Evolutionary conservation across 2,888 invertebrate genomes (phyloP).

Genomic region (Sminthurides aquaticus): DNA sequence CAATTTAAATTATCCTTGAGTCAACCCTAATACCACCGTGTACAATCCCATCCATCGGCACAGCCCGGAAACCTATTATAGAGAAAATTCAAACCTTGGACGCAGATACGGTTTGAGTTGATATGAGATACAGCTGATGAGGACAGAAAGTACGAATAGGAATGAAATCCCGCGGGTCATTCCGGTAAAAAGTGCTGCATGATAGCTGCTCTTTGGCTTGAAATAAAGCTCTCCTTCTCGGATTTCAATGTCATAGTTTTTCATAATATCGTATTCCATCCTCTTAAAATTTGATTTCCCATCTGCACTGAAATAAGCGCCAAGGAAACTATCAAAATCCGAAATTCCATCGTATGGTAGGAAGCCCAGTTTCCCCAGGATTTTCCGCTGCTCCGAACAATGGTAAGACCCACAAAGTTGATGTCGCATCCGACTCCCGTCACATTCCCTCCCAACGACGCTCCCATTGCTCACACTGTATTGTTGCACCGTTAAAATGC

Average conservation of each 20-base stretch:
- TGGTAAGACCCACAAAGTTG: conserved; percentile 17
- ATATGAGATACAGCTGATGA: conserved; percentile 20
- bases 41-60: too few species aligned
- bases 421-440: conserved; percentile 3
- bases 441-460: conserved; percentile 1
- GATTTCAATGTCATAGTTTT: conserved; percentile 12
- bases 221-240: conserved; percentile 10
- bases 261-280: conserved; percentile 6
- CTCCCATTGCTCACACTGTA: conserved; percentile 3
- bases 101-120: conserved; percentile 19
- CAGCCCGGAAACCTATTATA: too few species aligned
- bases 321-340: conserved; percentile 12
- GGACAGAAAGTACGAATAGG: conserved; percentile 21
- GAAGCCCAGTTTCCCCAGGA: conserved; percentile 16
- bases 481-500: conserved; percentile 18
- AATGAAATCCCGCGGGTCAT: conserved; percentile 21
- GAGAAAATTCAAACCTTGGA: conserved; percentile 13
- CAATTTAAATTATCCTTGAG: too few species aligned
- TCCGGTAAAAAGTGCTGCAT: conserved; percentile 18
- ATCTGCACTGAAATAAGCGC: not conserved
- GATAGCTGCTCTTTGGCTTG: conserved; percentile 10
- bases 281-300: not conserved
- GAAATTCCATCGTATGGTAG: conserved; percentile 18
- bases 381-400: conserved; percentile 15
- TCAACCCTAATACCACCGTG: too few species aligned